phyloP scores from a whole-genome alignment of 1,140 invertebrate genomes.

The Nebria ingens region DNA sequence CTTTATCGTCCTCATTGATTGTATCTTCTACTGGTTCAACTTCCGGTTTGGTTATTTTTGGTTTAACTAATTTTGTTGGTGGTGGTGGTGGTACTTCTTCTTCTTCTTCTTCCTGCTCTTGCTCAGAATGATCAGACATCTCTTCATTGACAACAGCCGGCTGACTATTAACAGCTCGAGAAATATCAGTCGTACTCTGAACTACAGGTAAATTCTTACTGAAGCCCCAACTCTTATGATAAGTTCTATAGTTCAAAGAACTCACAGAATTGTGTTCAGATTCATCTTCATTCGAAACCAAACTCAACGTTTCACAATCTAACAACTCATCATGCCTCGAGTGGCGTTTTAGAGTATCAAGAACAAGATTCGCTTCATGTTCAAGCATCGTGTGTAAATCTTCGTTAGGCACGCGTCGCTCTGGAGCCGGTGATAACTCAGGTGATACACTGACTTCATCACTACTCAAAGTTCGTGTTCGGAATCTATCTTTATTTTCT shows the following conservation, averaged over 20 bases:
- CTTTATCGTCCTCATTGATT: slow-evolving; percentile 31
- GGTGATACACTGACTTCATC: slow-evolving; percentile 31
- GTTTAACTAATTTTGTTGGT: slow-evolving; percentile 51
- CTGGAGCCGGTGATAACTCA: slow-evolving; percentile 18
- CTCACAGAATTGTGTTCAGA: slow-evolving; percentile 35
- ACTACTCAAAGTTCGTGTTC: slow-evolving; percentile 49
- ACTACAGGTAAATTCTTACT: slow-evolving; percentile 15
- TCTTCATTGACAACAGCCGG: slow-evolving; percentile 9
- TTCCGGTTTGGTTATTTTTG: slow-evolving; percentile 31
- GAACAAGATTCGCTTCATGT: slow-evolving; percentile 44
- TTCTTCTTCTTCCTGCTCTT: slow-evolving; percentile 23
- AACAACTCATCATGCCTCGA: slow-evolving; percentile 37
- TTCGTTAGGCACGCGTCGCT: slow-evolving; percentile 29
- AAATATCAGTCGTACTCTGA: background rate
- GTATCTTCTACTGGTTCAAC: slow-evolving; percentile 34
- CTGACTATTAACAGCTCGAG: slow-evolving; percentile 7
- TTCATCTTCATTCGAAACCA: slow-evolving; percentile 53
- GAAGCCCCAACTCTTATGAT: slow-evolving; percentile 31
- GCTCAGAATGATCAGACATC: slow-evolving; percentile 8
- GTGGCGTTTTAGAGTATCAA: slow-evolving; percentile 39
- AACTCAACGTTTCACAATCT: slow-evolving; percentile 53
- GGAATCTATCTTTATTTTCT: slow-evolving; percentile 51
- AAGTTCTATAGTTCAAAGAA: slow-evolving; percentile 33
- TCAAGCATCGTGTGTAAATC: slow-evolving; percentile 39
- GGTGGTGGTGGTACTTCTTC: slow-evolving; percentile 38